Evolutionary conservation across 53 echinoderm and acorn worm species (phyloP), one percentile per base, ranked within the genome.

Genomic region (Glandiceps talaboti): DNA sequence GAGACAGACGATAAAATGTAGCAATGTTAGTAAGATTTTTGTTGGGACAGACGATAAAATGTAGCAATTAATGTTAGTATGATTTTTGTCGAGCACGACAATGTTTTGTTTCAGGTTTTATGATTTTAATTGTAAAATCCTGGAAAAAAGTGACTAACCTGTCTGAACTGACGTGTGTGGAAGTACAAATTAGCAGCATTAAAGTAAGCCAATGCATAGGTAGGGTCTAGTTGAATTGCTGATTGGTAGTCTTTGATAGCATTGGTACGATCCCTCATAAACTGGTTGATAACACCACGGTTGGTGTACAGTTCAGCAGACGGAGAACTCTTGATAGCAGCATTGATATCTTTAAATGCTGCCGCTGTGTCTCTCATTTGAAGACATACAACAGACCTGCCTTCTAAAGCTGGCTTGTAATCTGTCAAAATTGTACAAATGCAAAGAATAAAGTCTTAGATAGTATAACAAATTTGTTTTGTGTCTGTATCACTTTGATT

Each of bases 101-200:
- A n/a, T n/a, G n/a, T n/a, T n/a, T n/a, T n/a, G n/a, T n/a, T n/a
- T n/a, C n/a, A n/a, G n/a, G n/a, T n/a, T n/a, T n/a, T n/a, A n/a
- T n/a, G n/a, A n/a, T n/a, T n/a, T n/a, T n/a, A n/a, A n/a, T n/a
- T n/a, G n/a, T n/a, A n/a, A n/a, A n/a, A n/a, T n/a, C n/a, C n/a
- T n/a, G n/a, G n/a, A 45, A 20, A 75, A 85, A 30, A 14, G 45
- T 76, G 25, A 25, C 33, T 28, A 74, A 99, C 99, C 93, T 99
- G 99, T 75, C 91, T 82, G 80, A 99, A 99, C 85, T 99, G 99
- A 26, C 99, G 87, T 73, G 93, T 99, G 74, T 94, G 91, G 78
- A 99, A 99, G 88, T 93, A 99, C 30, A 91, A 81, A 73, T 99
- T 99, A 29, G 99, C 99, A 28, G 99, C 93, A 73, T 99, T 99